Percentiles rank a stretch among this genome's conserved stretches.
Evolutionary conservation across 2,113 vertebrate species (phyloP).

Genomic region (Egretta garzetta): DNA sequence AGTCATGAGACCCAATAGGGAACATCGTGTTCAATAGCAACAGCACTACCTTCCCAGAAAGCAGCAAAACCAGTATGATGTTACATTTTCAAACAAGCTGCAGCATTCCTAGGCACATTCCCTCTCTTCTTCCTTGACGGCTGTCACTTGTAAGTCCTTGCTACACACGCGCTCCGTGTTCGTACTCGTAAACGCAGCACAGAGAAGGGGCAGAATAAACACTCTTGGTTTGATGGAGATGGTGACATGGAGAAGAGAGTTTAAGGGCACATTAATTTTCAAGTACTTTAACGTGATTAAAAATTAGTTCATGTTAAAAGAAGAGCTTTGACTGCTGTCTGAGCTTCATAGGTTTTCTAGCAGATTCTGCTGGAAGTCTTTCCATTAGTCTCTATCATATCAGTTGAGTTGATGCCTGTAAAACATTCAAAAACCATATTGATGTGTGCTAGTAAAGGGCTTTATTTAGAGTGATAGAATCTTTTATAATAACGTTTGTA

Average conservation of each 20-base stretch:
- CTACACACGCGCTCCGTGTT: background rate
- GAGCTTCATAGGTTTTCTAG: background rate
- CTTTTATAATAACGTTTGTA: background rate
- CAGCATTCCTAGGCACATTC: background rate
- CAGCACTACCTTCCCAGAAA: background rate
- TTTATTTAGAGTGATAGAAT: background rate
- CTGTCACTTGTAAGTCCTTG: background rate
- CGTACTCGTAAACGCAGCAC: background rate
- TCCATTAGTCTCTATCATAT: background rate
- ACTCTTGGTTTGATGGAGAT: background rate
- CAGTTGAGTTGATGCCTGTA: background rate
- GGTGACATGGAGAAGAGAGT: background rate
- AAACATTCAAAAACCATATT: background rate
- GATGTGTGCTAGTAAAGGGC: background rate
- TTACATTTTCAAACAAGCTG: background rate
- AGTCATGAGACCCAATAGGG: background rate
- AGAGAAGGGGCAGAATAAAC: background rate
- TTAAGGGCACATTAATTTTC: slow-evolving; percentile 31
- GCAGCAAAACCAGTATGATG: background rate
- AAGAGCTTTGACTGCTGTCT: background rate
- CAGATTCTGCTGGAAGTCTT: background rate
- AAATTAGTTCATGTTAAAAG: slow-evolving; percentile 14
- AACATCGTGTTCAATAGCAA: background rate
- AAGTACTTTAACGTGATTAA: slow-evolving; percentile 7
- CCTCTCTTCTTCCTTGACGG: background rate